Conservation (phyloP, 2,113 vertebrate genomes). For the Hyperoodon ampullatus region DNA sequence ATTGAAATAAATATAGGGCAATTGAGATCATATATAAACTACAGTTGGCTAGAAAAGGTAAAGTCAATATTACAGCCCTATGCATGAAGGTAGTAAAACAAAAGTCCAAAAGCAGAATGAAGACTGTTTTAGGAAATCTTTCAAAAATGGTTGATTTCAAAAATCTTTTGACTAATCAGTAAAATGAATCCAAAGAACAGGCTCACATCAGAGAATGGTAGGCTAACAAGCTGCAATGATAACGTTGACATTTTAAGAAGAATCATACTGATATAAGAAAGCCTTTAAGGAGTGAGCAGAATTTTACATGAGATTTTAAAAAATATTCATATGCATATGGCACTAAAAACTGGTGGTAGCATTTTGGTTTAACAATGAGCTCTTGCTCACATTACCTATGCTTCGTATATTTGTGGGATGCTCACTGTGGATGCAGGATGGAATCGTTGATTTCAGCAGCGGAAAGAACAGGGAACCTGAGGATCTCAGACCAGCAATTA, state of each 20-base stretch:
- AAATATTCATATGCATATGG: background rate
- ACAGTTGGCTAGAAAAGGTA: background rate
- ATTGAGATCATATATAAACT: slow-evolving; percentile 7
- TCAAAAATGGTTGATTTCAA: background rate
- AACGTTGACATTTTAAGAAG: background rate
- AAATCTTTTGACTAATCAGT: background rate
- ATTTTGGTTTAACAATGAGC: background rate
- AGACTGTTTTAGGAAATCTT: background rate
- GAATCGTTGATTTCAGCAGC: background rate
- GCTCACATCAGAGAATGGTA: background rate
- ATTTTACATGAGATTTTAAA: background rate
- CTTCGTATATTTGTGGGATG: background rate
- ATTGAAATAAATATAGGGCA: slow-evolving; percentile 23
- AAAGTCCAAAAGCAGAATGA: slow-evolving; percentile 13
- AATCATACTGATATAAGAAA: background rate
- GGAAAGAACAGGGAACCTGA: background rate
- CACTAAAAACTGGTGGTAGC: background rate
- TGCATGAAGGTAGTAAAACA: background rate
- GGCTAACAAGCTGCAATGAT: background rate
- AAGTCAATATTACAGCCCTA: background rate
- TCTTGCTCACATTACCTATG: background rate
- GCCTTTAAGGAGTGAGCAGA: background rate
- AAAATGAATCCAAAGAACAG: background rate
- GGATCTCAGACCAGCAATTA: background rate
- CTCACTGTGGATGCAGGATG: background rate